Base-by-base conservation (phyloP, 2,888 invertebrate genomes). In the Lochmaea capreae region DNA sequence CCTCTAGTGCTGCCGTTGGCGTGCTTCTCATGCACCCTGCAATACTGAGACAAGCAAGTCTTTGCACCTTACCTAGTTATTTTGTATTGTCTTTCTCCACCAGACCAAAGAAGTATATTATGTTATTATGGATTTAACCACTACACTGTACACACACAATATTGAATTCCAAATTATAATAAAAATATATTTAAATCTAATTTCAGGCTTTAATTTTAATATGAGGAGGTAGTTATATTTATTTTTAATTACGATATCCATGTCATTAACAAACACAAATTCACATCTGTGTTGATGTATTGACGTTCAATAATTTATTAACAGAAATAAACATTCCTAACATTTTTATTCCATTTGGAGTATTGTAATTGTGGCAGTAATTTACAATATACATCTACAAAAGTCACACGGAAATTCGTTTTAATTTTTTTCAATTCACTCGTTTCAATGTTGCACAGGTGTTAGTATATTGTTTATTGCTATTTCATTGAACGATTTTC, bases 401-500 rank as follows among this genome's bases (percentile, higher is more conserved):
- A 66, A 66, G 75, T 68, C 67, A 82, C 81, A 79, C 81, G 82
- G 83, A 83, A 82, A 82, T 81, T 81, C 77, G 79, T 74, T 72
- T 77, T 72, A 73, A 65, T 76, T 76, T 76, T 78, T 77, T 76
- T 71, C 66, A 62, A 54, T 43, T 73, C 63, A 63, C 71, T 66
- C 69, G 68, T 65, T 78, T 83, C 83, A 84, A 83, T 83, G 83
- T 81, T 82, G 81, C 83, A 80, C 84, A 84, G 84, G 84, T 84
- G 84, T 82, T 83, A 76, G 75, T 78, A 81, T 78, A 83, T 83
- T 83, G 82, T 84, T 84, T 84, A 84, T 83, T 78, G 69, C 78
- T 74, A 79, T 84, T 82, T 82, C 83, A 83, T 84, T 83, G 83
- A 83, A 80, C 81, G 80, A 81, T 81, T 83, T 83, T 83, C 83